These are phyloP conservation scores for Hesperia comma DNA, from an alignment of 2,888 invertebrate species.

Conservation along the genomic window DNA sequence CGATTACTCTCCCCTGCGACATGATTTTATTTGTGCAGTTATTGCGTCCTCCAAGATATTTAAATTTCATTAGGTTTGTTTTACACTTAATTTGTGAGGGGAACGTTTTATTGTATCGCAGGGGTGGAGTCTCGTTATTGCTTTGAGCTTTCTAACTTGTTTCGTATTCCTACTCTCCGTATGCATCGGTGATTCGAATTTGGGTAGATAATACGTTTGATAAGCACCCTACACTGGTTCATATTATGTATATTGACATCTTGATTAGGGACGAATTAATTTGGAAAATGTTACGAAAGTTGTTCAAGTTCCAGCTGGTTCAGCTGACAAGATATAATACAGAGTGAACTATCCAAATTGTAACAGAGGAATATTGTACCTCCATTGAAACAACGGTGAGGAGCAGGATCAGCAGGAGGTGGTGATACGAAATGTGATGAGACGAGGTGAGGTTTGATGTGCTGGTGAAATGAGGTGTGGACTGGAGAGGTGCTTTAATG, in stretches of 20 bases:
- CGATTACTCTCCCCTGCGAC: constrained; percentile 80
- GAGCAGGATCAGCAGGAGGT: too few relatives aligned
- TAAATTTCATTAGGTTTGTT: constrained; percentile 85
- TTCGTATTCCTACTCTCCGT: constrained; percentile 68
- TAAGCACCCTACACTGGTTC: constrained; percentile 55
- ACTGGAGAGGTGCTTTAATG: too few relatives aligned
- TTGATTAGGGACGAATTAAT: constrained; percentile 14
- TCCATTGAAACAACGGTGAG: too few relatives aligned
- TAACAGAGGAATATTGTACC: too few relatives aligned
- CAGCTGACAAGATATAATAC: too few relatives aligned
- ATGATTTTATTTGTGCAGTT: constrained; percentile 83
- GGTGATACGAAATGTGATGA: too few relatives aligned
- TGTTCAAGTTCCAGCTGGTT: neutral
- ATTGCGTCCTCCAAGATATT: constrained; percentile 81
- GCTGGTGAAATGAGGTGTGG: too few relatives aligned
- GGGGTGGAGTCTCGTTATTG: constrained; percentile 74
- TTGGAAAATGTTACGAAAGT: constrained; percentile 11
- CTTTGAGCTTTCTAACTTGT: constrained; percentile 65
- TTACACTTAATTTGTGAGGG: constrained; percentile 84
- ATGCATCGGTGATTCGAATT: constrained; percentile 76
- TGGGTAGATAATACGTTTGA: constrained; percentile 62
- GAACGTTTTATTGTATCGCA: constrained; percentile 60
- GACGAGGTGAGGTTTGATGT: too few relatives aligned
- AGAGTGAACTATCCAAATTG: too few relatives aligned
- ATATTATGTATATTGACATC: constrained; percentile 23